Conservation (phyloP, 1,140 invertebrate species). For the Eriocheir sinensis region DNA sequence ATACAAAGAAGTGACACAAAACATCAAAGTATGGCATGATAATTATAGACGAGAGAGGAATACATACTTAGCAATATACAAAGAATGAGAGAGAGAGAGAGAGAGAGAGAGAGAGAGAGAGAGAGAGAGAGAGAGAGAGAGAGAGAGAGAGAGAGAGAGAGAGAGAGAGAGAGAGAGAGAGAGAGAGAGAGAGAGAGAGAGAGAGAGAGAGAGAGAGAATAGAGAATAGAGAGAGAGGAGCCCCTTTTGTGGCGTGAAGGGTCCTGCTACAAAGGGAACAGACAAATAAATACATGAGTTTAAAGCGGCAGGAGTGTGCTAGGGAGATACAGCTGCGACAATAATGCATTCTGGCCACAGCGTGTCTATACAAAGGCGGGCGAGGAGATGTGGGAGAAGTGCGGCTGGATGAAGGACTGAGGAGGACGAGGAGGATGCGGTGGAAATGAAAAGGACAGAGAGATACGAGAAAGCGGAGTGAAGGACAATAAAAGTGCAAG, state of each 20-base stretch:
- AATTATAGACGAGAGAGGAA: background rate
- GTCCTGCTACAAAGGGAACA: background rate
- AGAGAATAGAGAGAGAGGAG: too few species aligned
- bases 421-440: too few species aligned
- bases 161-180: too few species aligned
- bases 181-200: too few species aligned
- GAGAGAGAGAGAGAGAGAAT: too few species aligned
- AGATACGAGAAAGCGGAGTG: background rate
- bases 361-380: background rate
- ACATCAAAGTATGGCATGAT: background rate
- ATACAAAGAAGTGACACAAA: background rate
- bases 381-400: background rate
- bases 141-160: too few species aligned
- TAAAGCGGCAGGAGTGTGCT: background rate
- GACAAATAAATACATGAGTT: background rate
- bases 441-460: background rate
- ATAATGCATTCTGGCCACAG: background rate
- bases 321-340: background rate
- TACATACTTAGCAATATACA: background rate
- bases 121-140: too few species aligned
- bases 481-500: too few species aligned
- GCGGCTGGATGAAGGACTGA: too few species aligned
- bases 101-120: too few species aligned
- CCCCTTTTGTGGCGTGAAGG: too few species aligned
- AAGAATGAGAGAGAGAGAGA: too few species aligned